Evolutionary conservation across 2,888 invertebrate genomes (phyloP), one percentile per base, ranked within the genome.

Genomic region (Spodoptera exigua): DNA sequence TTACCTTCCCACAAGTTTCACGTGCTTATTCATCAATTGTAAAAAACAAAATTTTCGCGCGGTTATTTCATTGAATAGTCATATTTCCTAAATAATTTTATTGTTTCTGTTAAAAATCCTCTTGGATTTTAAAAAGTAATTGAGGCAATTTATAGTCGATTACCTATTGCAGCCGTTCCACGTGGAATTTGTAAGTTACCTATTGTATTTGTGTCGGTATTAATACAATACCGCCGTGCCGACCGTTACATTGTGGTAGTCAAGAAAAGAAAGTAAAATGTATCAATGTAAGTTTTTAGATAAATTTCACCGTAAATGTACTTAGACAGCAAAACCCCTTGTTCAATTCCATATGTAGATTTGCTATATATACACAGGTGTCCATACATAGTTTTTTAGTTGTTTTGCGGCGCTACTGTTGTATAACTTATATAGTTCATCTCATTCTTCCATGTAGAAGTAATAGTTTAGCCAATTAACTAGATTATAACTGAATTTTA

Each of bases 201-300:
- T 44, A 61, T 54, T 73, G 62, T 73, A 45, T 63, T 27, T 60
- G 63, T 56, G 74, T 76, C 62, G 70, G 66, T 76, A 63, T 62
- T 58, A 60, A 46, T 76, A 48, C 10, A 58, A 9, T 76, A 36
- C 17, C 49, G 54, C 16, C 46, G 60, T 70, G 54, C 16, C 49
- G 60, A 73, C 76, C 74, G 74, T 74, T 76, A 73, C 70, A 65
- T 73, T 58, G 65, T 66, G 65, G 54, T 57, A 58, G 65, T 44
- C 48, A 7, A 48, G 40, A 63, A 63, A 63, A 52, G 51, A 61
- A 62, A 65, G 61, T 59, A 41, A 41, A 12, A 10, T 56, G 39
- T 60, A 43, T 55, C 11, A 48, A 35, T 14, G 44, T 43, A 5
- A 48, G 41, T 57, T 60, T 43, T 49, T 34, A 39, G 46, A 49